Conservation (phyloP, 2,888 invertebrate species). For the Heliconius hortense region DNA sequence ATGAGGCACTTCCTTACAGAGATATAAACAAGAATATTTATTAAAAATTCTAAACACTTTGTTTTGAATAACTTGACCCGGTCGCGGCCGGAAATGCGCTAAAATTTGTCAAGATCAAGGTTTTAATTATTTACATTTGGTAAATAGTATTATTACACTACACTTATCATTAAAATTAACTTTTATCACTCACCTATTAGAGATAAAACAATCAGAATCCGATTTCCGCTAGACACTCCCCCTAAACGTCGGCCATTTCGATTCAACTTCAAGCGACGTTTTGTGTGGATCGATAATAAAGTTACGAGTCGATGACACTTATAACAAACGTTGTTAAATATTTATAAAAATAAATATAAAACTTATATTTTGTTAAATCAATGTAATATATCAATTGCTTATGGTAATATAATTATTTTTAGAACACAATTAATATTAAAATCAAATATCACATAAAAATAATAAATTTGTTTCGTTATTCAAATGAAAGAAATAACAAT, state of each 20-base stretch:
- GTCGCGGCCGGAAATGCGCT: conserved; percentile 67
- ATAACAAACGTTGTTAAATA: conserved; percentile 20
- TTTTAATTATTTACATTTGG: conserved; percentile 30
- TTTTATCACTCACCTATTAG: conserved; percentile 59
- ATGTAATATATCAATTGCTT: neutral
- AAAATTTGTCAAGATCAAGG: conserved; percentile 40
- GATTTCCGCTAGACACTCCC: conserved; percentile 77
- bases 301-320: conserved; percentile 43
- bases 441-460: neutral
- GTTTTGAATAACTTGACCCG: conserved; percentile 77
- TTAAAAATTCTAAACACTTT: conserved; percentile 51
- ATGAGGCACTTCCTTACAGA: neutral
- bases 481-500: neutral
- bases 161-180: conserved; percentile 34
- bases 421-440: neutral
- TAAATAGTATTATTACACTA: conserved; percentile 28
- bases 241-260: conserved; percentile 81
- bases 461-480: neutral
- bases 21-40: conserved; percentile 28
- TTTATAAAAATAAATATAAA: conserved; percentile 25
- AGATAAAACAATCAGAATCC: conserved; percentile 57
- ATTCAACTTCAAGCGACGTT: conserved; percentile 76
- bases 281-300: conserved; percentile 62
- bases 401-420: neutral
- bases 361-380: neutral